phyloP scores from a whole-genome alignment of 2,888 invertebrate genomes.

The Cynaeus angustus region DNA sequence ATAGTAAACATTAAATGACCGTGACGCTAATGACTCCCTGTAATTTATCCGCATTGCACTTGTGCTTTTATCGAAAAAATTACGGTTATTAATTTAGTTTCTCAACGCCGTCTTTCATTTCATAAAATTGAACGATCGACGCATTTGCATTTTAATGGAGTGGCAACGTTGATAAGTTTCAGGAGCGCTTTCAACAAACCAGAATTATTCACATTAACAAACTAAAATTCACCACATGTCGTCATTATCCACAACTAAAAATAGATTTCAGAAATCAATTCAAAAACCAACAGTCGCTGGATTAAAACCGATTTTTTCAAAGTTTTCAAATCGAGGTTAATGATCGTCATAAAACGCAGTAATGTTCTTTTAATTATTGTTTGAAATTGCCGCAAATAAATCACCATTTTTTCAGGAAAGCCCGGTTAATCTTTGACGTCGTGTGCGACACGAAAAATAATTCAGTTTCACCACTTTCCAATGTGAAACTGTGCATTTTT shows the following conservation, averaged over 20 bases:
- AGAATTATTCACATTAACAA: constrained; percentile 8
- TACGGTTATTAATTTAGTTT: constrained; percentile 8
- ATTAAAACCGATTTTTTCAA: constrained; percentile 1
- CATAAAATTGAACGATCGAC: neutral
- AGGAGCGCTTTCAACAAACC: neutral
- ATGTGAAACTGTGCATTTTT: constrained; percentile 9
- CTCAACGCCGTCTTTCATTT: constrained; percentile 4
- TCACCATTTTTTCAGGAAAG: constrained; percentile 1
- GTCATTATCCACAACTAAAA: neutral
- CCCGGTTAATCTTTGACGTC: constrained; percentile 9
- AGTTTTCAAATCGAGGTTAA: constrained; percentile 1
- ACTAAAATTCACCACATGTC: constrained; percentile 14
- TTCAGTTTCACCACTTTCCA: constrained; percentile 9
- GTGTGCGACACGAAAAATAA: constrained; percentile 8
- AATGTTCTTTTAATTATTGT: constrained; percentile 12
- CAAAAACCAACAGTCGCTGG: neutral
- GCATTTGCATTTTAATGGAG: constrained; percentile 14
- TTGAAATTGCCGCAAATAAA: neutral
- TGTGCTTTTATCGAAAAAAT: constrained; percentile 9
- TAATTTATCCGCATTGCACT: constrained; percentile 4
- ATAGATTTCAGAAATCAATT: neutral
- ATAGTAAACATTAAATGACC: neutral
- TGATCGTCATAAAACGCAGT: neutral
- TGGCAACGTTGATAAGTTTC: neutral
- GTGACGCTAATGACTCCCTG: neutral